Base-by-base conservation (phyloP, 1,140 invertebrate genomes). In the Euschistus heros region DNA sequence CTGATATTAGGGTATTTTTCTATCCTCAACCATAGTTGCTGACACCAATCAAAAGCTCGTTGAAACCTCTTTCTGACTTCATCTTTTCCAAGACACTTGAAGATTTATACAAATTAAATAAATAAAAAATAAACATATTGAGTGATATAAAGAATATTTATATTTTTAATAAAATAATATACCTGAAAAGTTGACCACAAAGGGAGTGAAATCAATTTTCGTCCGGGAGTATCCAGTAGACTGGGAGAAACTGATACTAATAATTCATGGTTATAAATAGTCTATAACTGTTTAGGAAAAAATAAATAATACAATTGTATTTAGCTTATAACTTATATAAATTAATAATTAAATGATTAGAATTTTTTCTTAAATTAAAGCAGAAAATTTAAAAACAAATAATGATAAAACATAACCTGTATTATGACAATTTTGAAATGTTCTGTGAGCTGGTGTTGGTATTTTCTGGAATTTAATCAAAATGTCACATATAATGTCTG, bases 171-270 rank as follows among this genome's bases (percentile, higher is more conserved):
- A 42, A 6, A 3, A 20, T 13, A 62, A 46, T 18, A 63, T 65
- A 69, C 66, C 63, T 71, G 88, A 33, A 94, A 74, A 22, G 82
- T 82, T 4, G 87, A 83, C 92, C 92, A 95, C 54, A 94, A 73
- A 1, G 92, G 88, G 30, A 95, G 77, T 50, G 88, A 86, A 15
- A 84, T 83, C 17, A 94, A 76, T 63, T 87, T 80, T 64, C 82
- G 77, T 18, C 73, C 68, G 18, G 74, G 70, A 55, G 75, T 75
- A 47, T 78, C 76, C 10, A 75, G 69, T 18, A 74, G 75, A 17
- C 62, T 60, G 14, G 61, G 6, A 27, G 66, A 54, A 1, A 62
- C 47, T 1, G 62, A 64, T 8, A 50, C 37, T 10, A 69, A 46
- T 24, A 67, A 62, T 47, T 65, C 63, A 50, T 64, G 50, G 52